phyloP scores from a whole-genome alignment of 2,113 vertebrate genomes.

The Periophthalmus modestus region DNA sequence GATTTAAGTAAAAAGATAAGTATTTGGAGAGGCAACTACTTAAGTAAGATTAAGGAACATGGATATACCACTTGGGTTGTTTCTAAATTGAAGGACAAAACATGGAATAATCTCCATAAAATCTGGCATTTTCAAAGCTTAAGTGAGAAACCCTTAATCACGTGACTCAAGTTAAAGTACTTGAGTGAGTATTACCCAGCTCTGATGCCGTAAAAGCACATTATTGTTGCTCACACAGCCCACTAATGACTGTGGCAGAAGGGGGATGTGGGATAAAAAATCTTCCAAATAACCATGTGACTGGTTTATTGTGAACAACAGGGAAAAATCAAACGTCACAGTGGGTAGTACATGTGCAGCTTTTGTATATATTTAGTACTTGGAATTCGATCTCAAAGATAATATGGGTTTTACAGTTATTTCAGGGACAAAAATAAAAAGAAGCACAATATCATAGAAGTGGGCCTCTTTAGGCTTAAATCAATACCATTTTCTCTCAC shows the following conservation, averaged over 20 bases:
- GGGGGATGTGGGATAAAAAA: neutral
- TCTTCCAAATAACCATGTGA: neutral
- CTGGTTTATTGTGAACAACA: neutral
- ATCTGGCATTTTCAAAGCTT: no score
- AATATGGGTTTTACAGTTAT: neutral
- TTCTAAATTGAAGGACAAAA: no score
- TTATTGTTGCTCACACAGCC: no score
- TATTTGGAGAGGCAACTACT: no score
- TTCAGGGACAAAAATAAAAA: slow-evolving; percentile 6
- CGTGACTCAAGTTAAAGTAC: no score
- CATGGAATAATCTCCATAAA: no score
- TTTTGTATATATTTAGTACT: neutral
- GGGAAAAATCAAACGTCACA: neutral
- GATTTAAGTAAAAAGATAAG: no score
- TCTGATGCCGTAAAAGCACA: no score
- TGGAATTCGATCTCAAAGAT: neutral
- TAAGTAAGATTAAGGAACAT: no score
- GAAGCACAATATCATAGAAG: slow-evolving; percentile 25
- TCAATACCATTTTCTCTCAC: slow-evolving; percentile 36
- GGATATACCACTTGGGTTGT: no score
- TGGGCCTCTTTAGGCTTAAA: slow-evolving; percentile 37
- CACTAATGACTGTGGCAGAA: neutral
- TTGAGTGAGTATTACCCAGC: no score
- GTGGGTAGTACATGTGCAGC: neutral
- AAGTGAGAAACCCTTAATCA: no score